A percentile compares a stretch with the other conserved stretches of the same genome.
Evolutionary conservation across 2,113 vertebrate species (phyloP).

Genomic region (Scophthalmus maximus): DNA sequence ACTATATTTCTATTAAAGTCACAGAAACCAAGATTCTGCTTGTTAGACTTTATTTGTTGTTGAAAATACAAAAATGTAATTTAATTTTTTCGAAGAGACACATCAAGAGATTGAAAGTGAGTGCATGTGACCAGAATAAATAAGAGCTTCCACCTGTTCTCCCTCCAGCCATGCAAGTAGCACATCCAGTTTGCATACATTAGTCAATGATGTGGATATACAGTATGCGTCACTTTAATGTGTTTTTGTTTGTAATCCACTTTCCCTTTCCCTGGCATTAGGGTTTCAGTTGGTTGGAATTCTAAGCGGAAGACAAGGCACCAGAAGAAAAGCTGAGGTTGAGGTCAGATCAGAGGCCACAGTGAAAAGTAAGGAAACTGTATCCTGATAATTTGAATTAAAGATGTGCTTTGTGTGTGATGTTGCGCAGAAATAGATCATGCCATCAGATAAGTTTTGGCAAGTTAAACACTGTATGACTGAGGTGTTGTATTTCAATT

Average conservation of each 20-base stretch:
- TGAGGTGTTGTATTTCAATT: too few species aligned
- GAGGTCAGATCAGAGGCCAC: background rate
- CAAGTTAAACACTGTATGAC: too few species aligned
- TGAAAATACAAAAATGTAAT: background rate
- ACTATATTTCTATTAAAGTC: background rate
- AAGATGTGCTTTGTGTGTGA: too few species aligned
- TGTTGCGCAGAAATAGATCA: too few species aligned
- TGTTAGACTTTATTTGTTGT: background rate
- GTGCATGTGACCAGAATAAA: slow-evolving; percentile 21
- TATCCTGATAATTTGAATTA: background rate
- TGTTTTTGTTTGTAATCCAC: slow-evolving; percentile 63
- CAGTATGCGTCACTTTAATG: slow-evolving; percentile 70
- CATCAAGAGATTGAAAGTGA: slow-evolving; percentile 26
- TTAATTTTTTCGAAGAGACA: background rate
- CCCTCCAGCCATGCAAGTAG: slow-evolving; percentile 32
- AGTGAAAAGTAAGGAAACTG: background rate
- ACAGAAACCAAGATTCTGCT: background rate
- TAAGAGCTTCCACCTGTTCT: slow-evolving; percentile 35
- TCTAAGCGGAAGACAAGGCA: slow-evolving; percentile 20
- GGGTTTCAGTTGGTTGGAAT: slow-evolving; percentile 23
- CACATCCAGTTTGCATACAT: slow-evolving; percentile 56
- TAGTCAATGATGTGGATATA: slow-evolving; percentile 58
- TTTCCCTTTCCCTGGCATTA: slow-evolving; percentile 30
- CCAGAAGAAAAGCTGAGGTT: background rate
- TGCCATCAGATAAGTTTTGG: too few species aligned